Evolutionary conservation across 2,797 vertebrate species (phyloP), one percentile per base, ranked within the genome.

Genomic region (Anguilla pacifica): DNA sequence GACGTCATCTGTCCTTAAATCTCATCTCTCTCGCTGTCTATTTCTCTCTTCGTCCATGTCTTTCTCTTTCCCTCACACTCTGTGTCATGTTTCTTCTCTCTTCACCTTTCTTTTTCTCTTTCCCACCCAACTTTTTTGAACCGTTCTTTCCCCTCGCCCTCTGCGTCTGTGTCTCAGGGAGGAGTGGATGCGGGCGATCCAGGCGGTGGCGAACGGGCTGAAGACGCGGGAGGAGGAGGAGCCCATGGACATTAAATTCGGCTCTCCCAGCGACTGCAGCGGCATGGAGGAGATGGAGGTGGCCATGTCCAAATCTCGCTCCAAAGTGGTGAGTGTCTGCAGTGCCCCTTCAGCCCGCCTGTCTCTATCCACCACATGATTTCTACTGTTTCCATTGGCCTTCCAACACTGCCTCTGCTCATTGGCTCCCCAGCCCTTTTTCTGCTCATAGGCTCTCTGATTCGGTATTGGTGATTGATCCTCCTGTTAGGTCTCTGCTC

Each of bases 151-250:
- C 11, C 28, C 31, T 31, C 19, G 2, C 35, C 19, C 53, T 19
- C 74, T n/a, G 31, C 19, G 17, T 25, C 28, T 22, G 5, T 10
- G 11, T 31, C 43, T 28, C 90, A 99, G 98, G 91, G 98, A 99
- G 93, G 97, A 99, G 86, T 99, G 98, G 98, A 98, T 98, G 93
- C 94, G 94, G 88, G 96, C 97, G 70, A 99, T 99, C 91, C 98
- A 99, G 93, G 96, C 97, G 0, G 98, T 99, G 0, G 97, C 98
- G 88, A 98, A 98, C 90, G 97, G 97, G 90, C 96, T 99, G 61
- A 98, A 99, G 95, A 97, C 96, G 85, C 97, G 96, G 61, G 94
- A 96, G 0, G 97, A 96, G 0, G 95, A 96, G 46, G 97, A 97
- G 85, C 77, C 96, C 22, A 97, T 98, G 97, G 98, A 97, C 85